These are phyloP conservation scores for Mesocricetus auratus DNA, from an alignment of 2,113 vertebrate genomes.

Conservation along the genomic window DNA sequence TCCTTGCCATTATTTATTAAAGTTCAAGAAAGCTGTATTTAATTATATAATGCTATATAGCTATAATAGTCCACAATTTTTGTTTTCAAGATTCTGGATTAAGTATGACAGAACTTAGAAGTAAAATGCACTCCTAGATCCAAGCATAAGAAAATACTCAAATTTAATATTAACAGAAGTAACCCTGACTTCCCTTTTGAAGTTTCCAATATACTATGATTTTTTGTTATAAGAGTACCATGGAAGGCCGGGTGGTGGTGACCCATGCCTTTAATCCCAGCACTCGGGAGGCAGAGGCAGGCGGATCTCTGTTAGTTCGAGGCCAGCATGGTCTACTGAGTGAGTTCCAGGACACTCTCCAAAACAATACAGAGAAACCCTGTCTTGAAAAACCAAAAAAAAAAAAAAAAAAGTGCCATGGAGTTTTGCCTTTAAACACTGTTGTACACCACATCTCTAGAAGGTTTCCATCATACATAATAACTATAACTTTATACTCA, in stretches of 20 bases:
- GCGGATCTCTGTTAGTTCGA: too few relatives aligned
- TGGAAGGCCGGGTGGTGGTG: too few relatives aligned
- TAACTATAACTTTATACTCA: background rate
- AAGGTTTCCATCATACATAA: background rate
- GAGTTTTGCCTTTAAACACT: background rate
- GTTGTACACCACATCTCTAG: background rate
- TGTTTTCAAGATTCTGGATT: background rate
- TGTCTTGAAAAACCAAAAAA: too few relatives aligned
- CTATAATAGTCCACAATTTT: background rate
- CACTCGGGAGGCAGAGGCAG: too few relatives aligned
- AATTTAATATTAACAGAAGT: background rate
- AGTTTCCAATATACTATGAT: slow-evolving; percentile 5
- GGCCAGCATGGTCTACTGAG: too few relatives aligned
- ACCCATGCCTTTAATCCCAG: too few relatives aligned
- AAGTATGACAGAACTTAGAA: slow-evolving; percentile 3
- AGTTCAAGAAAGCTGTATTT: slow-evolving; percentile 25
- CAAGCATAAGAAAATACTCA: background rate
- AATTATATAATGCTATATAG: background rate
- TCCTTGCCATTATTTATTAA: background rate
- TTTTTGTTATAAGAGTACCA: background rate
- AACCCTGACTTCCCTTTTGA: background rate
- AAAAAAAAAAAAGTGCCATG: too few relatives aligned
- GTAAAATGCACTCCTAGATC: background rate
- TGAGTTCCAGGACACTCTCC: too few relatives aligned
- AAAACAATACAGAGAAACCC: too few relatives aligned